Evolutionary conservation across 2,888 invertebrate species (phyloP).

Genomic region (Thyatira batis): DNA sequence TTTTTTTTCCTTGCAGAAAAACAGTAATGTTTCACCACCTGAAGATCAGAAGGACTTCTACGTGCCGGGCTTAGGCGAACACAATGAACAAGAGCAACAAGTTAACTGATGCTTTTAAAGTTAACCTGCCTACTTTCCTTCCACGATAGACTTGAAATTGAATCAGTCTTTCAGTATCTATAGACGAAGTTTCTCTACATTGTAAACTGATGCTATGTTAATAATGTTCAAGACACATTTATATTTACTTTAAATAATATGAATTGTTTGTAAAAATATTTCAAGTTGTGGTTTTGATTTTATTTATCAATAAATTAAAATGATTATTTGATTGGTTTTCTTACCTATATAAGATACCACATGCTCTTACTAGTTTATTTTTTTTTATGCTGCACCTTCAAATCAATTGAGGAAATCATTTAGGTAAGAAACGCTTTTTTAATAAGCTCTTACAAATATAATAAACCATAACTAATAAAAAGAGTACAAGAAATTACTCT

Average conservation of each 20-base stretch:
- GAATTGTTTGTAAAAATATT: no score
- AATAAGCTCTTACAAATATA: no score
- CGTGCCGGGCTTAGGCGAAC: slow-evolving; percentile 37
- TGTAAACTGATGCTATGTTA: neutral
- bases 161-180: neutral
- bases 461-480: no score
- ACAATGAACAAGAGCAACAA: neutral
- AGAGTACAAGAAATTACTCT: no score
- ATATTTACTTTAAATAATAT: neutral
- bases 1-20: slow-evolving; percentile 31
- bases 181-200: neutral
- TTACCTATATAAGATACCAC: no score
- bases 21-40: slow-evolving; percentile 16
- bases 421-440: no score
- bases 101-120: slow-evolving; percentile 6
- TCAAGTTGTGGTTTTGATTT: neutral
- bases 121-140: slow-evolving; percentile 7
- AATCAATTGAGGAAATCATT: no score
- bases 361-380: no score
- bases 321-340: neutral
- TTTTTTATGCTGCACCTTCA: no score
- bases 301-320: neutral
- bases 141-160: neutral
- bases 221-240: neutral
- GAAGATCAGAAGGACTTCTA: slow-evolving; percentile 51